These are phyloP conservation scores for Spatulosminthurus flaviceps DNA, from an alignment of 2,888 invertebrate species.

Conservation along the genomic window DNA sequence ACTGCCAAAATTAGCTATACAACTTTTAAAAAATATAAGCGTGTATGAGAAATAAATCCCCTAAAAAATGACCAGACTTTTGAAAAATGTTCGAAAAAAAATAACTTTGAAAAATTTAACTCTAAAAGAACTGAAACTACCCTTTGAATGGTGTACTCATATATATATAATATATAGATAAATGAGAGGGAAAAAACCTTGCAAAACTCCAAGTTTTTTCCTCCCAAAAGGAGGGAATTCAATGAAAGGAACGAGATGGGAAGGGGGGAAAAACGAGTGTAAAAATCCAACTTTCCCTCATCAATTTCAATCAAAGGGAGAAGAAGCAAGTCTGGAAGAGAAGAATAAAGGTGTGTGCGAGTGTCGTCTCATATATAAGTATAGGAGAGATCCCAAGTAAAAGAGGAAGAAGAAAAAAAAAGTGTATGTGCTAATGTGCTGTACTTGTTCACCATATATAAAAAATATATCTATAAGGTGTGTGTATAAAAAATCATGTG, in stretches of 20 bases:
- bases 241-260: neutral
- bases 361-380: neutral
- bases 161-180: neutral
- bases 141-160: too few relatives aligned
- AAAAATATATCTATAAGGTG: too few relatives aligned
- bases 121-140: neutral
- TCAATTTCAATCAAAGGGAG: conserved; percentile 26
- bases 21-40: too few relatives aligned
- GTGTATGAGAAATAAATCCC: neutral
- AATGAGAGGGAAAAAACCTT: neutral
- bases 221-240: neutral
- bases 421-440: neutral
- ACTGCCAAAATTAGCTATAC: too few relatives aligned
- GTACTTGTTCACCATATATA: too few relatives aligned
- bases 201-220: neutral
- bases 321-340: conserved; percentile 10
- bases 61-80: too few relatives aligned
- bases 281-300: conserved; percentile 23
- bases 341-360: conserved; percentile 8
- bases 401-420: neutral
- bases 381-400: neutral
- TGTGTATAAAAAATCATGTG: too few relatives aligned
- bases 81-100: neutral
- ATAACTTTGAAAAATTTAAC: neutral
- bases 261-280: neutral